phyloP scores from a whole-genome alignment of 2,797 vertebrate genomes.

The Chromis chromis region DNA sequence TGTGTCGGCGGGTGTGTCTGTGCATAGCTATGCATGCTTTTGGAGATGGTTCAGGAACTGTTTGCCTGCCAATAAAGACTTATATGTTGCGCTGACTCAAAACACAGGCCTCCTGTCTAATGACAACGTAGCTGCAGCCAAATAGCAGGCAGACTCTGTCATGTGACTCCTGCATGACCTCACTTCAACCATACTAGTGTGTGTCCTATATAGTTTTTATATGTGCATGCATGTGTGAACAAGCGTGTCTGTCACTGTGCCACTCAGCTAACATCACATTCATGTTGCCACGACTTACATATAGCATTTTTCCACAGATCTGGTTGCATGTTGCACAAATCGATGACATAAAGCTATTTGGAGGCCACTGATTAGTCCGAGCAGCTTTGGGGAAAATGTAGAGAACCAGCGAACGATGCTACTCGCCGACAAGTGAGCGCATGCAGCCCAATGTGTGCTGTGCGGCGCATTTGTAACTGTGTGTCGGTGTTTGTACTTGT shows the following conservation, averaged over 20 bases:
- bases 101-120: conserved; percentile 54
- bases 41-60: conserved; percentile 55
- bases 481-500: conserved; percentile 44
- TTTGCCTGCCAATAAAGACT: conserved; percentile 53
- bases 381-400: conserved; percentile 28
- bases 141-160: conserved; percentile 9
- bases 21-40: conserved; percentile 40
- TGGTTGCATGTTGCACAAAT: not conserved
- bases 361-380: conserved; percentile 30
- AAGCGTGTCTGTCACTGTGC: conserved; percentile 5
- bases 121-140: conserved; percentile 40
- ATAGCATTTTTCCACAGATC: conserved; percentile 24
- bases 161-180: conserved; percentile 52
- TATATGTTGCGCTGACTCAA: conserved; percentile 50
- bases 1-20: conserved; percentile 43
- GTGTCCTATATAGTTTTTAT: conserved; percentile 28
- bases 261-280: conserved; percentile 15
- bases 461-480: conserved; percentile 1
- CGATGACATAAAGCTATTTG: conserved; percentile 2
- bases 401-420: conserved; percentile 19
- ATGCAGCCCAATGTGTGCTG: conserved; percentile 42
- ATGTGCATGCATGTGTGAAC: conserved; percentile 13
- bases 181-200: conserved; percentile 26
- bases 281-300: too few species aligned
- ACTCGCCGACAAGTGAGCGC: conserved; percentile 46